Evolutionary conservation across 2,888 invertebrate species (phyloP), one percentile per base, ranked within the genome.

Genomic region (Heteromurus nitidus): DNA sequence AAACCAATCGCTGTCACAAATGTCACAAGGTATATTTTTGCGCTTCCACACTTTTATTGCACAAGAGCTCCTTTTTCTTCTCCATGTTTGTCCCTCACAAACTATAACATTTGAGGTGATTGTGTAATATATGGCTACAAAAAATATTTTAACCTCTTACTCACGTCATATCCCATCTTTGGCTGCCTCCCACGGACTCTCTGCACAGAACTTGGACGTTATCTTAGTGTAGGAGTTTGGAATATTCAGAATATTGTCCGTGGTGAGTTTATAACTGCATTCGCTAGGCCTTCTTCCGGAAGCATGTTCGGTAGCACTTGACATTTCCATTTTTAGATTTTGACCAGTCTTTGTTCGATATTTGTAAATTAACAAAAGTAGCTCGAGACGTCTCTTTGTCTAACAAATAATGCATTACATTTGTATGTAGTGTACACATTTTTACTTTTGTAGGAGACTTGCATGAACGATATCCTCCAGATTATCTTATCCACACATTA

Each of bases 211-310:
- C 83, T 87, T 65, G 86, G 85, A 82, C 86, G 85, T 79, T 87
- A 84, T 86, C 86, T 87, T 79, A 85, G 85, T 83, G 77, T 85
- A 85, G 87, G 87, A 82, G 80, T 86, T 68, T 86, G 86, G 85
- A 85, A 84, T 84, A n/a, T 86, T 68, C 85, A 85, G 85, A 85
- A 84, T 47, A 76, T 84, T 72, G 82, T 84, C 69, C 84, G 85
- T 79, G 87, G 87, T 87, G 86, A 87, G 87, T 85, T n/a, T n/a
- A 53, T 31, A 11, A 36, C 30, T 22, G 31, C 22, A 36, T 69
- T 60, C 30, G n/a, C 9, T 20, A 72, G 55, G 36, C 47, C 28
- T 72, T 13, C 55, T 5, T 13, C 20, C 5, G 55, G 55, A 50
- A 55, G 55, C 55, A 55, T 24, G 55, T 55, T 36, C n/a, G n/a